These are phyloP conservation scores for Hemitrygon akajei DNA, from an alignment of 2,797 vertebrate genomes.

Conservation along the genomic window DNA sequence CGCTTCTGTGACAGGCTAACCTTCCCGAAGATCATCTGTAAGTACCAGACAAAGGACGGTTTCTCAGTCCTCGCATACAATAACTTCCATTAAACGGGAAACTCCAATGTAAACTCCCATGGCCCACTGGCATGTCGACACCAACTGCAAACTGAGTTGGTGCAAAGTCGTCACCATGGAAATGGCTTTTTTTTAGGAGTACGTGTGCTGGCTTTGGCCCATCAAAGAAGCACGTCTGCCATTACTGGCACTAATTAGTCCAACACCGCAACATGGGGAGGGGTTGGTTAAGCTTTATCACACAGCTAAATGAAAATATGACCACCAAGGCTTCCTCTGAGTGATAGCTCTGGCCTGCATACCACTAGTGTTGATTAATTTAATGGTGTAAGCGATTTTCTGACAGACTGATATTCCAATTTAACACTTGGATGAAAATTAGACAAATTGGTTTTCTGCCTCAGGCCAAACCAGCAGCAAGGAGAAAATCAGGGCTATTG, in stretches of 20 bases:
- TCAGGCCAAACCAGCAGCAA: neutral
- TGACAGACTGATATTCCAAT: neutral
- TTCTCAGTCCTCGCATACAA: neutral
- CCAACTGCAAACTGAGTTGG: neutral
- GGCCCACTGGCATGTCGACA: neutral
- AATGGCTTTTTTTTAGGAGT: neutral
- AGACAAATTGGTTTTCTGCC: neutral
- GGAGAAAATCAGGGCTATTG: neutral
- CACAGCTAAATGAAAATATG: neutral
- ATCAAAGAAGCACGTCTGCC: neutral
- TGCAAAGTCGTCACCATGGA: neutral
- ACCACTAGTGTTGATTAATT: neutral
- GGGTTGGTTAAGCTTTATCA: neutral
- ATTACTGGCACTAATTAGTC: neutral
- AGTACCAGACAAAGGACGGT: neutral
- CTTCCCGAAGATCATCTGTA: neutral
- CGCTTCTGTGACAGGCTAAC: neutral
- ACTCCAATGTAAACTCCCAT: neutral
- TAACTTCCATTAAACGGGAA: too few relatives aligned
- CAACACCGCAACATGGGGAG: neutral
- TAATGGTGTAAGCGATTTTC: neutral
- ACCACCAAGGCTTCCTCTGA: neutral
- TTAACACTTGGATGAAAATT: slow-evolving; percentile 28
- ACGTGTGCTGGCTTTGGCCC: neutral
- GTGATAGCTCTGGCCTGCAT: neutral